phyloP scores from a whole-genome alignment of 2,113 vertebrate genomes.

The Siniperca knerii region DNA sequence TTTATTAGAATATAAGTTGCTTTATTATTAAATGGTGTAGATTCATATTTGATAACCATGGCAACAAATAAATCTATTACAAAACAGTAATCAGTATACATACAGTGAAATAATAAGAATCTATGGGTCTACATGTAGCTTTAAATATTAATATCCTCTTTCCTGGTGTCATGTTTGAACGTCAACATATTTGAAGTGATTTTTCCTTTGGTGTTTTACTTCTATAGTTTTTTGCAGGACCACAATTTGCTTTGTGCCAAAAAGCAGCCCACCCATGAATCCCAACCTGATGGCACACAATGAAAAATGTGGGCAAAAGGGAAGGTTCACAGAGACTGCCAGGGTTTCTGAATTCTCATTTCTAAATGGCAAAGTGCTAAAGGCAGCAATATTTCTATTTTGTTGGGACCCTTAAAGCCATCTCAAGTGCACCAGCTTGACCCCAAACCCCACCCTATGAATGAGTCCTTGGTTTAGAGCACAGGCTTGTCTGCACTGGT shows the following conservation, averaged over 20 bases:
- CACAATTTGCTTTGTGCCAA: background rate
- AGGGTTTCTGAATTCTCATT: background rate
- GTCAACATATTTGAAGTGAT: background rate
- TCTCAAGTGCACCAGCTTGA: constrained; percentile 1
- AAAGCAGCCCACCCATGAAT: background rate
- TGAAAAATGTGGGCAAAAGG: background rate
- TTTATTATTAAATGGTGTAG: background rate
- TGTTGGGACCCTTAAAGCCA: background rate
- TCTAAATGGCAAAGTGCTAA: background rate
- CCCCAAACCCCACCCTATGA: background rate
- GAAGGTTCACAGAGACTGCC: background rate
- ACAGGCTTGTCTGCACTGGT: background rate
- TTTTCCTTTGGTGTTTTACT: background rate
- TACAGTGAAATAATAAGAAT: background rate
- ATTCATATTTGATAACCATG: background rate
- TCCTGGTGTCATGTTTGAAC: background rate
- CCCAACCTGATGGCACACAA: background rate
- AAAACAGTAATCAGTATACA: background rate
- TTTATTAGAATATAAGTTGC: background rate
- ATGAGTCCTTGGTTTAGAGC: background rate
- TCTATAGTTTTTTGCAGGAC: background rate
- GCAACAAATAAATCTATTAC: background rate
- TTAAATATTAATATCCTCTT: background rate
- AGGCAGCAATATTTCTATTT: background rate
- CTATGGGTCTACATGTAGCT: background rate